Percentiles rank a stretch among this genome's conserved stretches.
These are phyloP conservation scores for Drosophila longiperda DNA, from an alignment of 2,888 invertebrate genomes.

Conservation along the genomic window DNA sequence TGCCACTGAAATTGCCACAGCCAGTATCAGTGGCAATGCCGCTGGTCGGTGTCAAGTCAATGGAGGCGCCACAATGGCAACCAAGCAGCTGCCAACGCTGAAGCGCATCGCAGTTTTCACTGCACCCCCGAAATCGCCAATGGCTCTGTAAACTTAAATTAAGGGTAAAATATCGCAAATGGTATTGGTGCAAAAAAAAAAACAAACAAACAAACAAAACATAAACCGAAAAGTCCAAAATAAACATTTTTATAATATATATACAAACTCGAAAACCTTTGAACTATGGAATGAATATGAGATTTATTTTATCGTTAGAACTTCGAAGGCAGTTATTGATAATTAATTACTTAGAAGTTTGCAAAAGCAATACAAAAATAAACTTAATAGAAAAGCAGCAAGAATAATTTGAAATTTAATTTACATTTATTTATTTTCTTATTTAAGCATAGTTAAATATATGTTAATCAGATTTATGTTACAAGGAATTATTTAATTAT, in stretches of 20 bases:
- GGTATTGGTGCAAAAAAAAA: constrained; percentile 82
- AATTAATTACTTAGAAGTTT: constrained; percentile 14
- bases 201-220: constrained; percentile 52
- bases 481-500: background rate
- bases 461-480: background rate
- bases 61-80: constrained; percentile 47
- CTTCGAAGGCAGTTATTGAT: constrained; percentile 3
- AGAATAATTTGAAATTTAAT: constrained; percentile 6
- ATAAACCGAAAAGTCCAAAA: constrained; percentile 32
- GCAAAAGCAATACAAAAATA: constrained; percentile 26
- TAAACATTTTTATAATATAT: constrained; percentile 25
- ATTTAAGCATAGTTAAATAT: background rate
- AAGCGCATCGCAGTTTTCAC: constrained; percentile 50
- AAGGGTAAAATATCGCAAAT: constrained; percentile 84
- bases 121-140: constrained; percentile 56
- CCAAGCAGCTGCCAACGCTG: constrained; percentile 60
- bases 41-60: constrained; percentile 35
- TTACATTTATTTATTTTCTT: background rate
- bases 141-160: constrained; percentile 80
- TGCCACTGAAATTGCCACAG: constrained; percentile 25
- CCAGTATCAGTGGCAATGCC: constrained; percentile 24
- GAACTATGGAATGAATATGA: constrained; percentile 1
- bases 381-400: constrained; percentile 51
- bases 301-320: constrained; percentile 11
- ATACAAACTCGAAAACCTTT: constrained; percentile 2